Evolutionary conservation across 2,888 invertebrate genomes (phyloP).

Genomic region (Coelinius sp.): DNA sequence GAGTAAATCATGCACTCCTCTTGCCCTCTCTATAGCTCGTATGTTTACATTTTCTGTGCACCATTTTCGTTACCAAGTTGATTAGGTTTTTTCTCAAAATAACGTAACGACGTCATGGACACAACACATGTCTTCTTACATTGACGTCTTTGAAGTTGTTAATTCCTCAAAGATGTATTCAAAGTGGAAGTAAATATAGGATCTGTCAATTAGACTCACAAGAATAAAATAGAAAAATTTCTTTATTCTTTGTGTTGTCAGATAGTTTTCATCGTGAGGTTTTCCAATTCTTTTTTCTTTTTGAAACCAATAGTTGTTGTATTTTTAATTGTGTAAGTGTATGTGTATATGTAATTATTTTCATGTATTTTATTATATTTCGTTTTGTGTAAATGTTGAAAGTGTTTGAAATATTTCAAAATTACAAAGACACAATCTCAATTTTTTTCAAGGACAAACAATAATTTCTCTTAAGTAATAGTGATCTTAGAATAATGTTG

Average conservation of each 20-base stretch:
- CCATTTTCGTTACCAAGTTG: constrained; percentile 29
- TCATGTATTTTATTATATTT: background rate
- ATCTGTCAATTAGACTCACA: constrained; percentile 24
- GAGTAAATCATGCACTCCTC: constrained; percentile 51
- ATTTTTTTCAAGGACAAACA: constrained; percentile 6
- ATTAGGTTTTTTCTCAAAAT: constrained; percentile 22
- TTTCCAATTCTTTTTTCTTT: background rate
- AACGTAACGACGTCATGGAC: background rate
- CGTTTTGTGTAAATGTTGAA: constrained; percentile 12
- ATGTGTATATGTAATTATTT: background rate
- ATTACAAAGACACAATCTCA: background rate
- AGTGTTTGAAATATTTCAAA: background rate
- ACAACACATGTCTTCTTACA: background rate
- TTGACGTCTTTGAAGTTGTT: background rate
- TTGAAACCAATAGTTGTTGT: background rate
- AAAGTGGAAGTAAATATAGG: background rate
- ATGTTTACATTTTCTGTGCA: background rate
- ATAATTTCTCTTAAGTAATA: background rate
- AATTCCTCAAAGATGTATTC: background rate
- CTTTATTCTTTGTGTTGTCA: background rate
- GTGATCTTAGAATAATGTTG: constrained; percentile 1
- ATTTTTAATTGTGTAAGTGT: background rate
- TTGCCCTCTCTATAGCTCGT: background rate
- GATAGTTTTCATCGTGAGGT: background rate
- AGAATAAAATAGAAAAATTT: constrained; percentile 22